Evolutionary conservation across 2,797 vertebrate genomes (phyloP), one percentile per base, ranked within the genome.

Genomic region (Otolemur crassicaudatus): DNA sequence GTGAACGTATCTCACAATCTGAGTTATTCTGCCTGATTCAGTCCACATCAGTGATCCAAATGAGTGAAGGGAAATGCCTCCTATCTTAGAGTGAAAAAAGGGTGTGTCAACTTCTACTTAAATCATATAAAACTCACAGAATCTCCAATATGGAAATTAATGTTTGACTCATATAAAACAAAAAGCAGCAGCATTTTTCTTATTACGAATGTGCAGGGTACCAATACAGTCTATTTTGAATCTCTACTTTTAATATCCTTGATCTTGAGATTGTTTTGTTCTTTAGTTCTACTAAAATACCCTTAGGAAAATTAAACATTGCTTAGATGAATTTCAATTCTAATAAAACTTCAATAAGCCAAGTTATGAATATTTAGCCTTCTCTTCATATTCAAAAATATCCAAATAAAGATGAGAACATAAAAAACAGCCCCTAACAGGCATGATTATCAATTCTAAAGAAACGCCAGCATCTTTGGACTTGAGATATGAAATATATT

Each of bases 401-500:
- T 94, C 22, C 4, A 97, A 98, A 97, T 97, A 97, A 98, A 98
- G 97, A 92, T 43, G 97, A 60, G 72, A 98, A 95, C 94, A 95
- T 67, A 93, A 96, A 97, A 96, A 98, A 95, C 20, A 4, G 76
- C 56, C 90, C 96, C 56, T 97, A 97, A 97, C 93, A 90, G 91
- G 87, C 69, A 94, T 97, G 97, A 97, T 96, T 98, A 98, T 95
- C 96, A 88, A 96, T 85, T 94, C 91, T 97, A 92, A 97, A 97
- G 96, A 98, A 99, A 98, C 96, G 91, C 97, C 97, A 98, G 60
- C 58, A 61, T 97, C 94, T 94, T 97, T 91, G 96, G 95, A 98
- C 96, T 97, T 96, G 95, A 97, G 92, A 34, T 83, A 94, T 88
- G 92, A 98, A 97, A 98, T 97, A 77, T 90, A 93, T 96, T 98